Evolutionary conservation across 37 sponge, comb jelly and placozoan genomes (phyloP).

Genomic region (Haliclona indistincta): DNA sequence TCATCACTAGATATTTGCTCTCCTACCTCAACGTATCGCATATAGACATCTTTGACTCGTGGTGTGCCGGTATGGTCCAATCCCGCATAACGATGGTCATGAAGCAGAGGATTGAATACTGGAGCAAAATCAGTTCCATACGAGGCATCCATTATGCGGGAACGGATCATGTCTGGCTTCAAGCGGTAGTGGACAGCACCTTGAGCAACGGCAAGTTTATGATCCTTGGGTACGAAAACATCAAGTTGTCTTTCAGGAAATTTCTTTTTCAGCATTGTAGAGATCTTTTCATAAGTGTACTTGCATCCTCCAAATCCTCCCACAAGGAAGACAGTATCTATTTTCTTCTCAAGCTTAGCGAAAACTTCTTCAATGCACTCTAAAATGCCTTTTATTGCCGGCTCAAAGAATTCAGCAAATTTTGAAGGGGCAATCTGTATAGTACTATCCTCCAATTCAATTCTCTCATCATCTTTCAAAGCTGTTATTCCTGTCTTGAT

Average conservation of each 20-base stretch:
- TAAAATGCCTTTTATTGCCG: conserved; percentile 4
- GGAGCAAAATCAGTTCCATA: conserved; percentile 20
- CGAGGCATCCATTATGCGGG: conserved; percentile 32
- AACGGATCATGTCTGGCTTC: conserved; percentile 9
- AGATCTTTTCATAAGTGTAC: conserved; percentile 5
- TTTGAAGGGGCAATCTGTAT: neutral
- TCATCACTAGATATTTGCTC: conserved; percentile 16
- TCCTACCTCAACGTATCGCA: conserved; percentile 29
- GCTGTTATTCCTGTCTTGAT: neutral
- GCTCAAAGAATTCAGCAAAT: conserved; percentile 20
- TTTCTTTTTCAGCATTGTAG: neutral
- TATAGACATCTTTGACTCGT: conserved; percentile 17
- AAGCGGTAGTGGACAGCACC: conserved; percentile 27
- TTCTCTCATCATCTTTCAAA: neutral
- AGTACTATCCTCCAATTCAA: neutral
- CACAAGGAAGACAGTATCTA: conserved; percentile 22
- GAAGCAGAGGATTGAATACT: conserved; percentile 16
- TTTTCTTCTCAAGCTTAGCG: neutral
- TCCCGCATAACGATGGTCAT: neutral
- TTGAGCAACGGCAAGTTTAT: conserved; percentile 11
- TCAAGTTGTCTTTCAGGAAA: conserved; percentile 1
- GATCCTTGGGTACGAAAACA: conserved; percentile 17
- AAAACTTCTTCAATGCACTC: neutral
- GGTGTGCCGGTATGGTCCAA: neutral
- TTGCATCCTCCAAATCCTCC: conserved; percentile 49